phyloP scores from a whole-genome alignment of 1,140 invertebrate species.

The Zaprionus nigranus region DNA sequence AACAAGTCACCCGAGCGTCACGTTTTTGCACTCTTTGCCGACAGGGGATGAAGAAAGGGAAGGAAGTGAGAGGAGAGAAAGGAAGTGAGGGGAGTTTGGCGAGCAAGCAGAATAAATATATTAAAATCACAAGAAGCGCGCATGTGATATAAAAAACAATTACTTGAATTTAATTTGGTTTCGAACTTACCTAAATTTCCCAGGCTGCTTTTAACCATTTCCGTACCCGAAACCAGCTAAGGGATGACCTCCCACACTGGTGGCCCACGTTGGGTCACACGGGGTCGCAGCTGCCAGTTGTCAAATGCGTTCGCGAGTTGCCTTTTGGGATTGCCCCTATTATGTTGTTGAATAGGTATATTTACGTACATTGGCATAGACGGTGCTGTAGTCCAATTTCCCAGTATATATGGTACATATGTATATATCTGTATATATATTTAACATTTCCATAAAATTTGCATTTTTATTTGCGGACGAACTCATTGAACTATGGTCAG shows the following conservation, averaged over 20 bases:
- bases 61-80: background rate
- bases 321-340: constrained; percentile 12
- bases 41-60: background rate
- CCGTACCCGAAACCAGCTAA: background rate
- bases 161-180: constrained; percentile 32
- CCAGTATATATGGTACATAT: constrained; percentile 11
- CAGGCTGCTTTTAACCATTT: background rate
- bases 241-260: background rate
- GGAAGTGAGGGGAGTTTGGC: background rate
- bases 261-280: no score
- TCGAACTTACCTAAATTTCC: constrained; percentile 5
- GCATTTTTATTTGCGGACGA: constrained; percentile 65
- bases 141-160: constrained; percentile 30
- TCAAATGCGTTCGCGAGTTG: background rate
- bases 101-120: constrained; percentile 8
- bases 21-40: background rate
- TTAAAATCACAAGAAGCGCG: constrained; percentile 9
- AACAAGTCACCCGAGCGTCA: background rate
- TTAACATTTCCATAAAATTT: constrained; percentile 71
- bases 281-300: background rate
- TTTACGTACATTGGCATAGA: background rate
- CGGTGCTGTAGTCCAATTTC: constrained; percentile 35
- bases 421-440: constrained; percentile 28
- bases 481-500: constrained; percentile 50
- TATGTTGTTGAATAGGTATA: background rate